A percentile compares a stretch with the other conserved stretches of the same genome.
Evolutionary conservation across 2,113 vertebrate genomes (phyloP).

Genomic region (Cinclus mexicanus): DNA sequence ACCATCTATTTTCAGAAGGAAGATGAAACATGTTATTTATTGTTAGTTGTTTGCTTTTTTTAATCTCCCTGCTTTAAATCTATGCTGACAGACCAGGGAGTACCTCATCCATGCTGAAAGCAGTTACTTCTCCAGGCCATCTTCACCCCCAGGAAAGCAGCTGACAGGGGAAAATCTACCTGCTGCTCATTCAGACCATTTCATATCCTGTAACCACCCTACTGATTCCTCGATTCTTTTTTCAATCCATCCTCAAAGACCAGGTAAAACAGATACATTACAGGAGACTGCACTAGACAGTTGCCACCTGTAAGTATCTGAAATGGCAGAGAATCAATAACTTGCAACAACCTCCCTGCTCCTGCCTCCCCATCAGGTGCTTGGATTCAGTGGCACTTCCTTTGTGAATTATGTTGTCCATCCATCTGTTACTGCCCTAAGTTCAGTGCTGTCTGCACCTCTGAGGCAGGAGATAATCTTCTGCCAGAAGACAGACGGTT

Average conservation of each 20-base stretch:
- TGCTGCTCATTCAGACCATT: not conserved
- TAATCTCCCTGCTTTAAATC: not conserved
- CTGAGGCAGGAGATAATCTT: slow-evolving; percentile 24
- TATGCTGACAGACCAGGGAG: not conserved
- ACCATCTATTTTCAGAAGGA: not conserved
- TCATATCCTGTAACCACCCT: not conserved
- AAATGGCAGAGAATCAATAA: slow-evolving; percentile 55
- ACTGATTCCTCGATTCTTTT: not conserved
- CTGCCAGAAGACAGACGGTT: slow-evolving; percentile 23
- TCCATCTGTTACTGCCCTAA: slow-evolving; percentile 34
- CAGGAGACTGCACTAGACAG: not conserved
- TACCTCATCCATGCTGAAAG: not conserved
- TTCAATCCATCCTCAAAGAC: not conserved
- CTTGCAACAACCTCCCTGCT: slow-evolving; percentile 1
- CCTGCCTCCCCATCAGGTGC: slow-evolving; percentile 51
- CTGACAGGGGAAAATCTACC: not conserved
- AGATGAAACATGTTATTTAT: slow-evolving; percentile 14
- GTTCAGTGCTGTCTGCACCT: not conserved
- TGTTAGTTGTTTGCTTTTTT: not conserved
- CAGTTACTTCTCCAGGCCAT: not conserved
- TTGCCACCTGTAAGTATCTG: slow-evolving; percentile 45
- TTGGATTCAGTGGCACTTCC: slow-evolving; percentile 19
- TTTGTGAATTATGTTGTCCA: slow-evolving; percentile 37
- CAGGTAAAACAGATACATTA: slow-evolving; percentile 18
- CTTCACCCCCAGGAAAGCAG: not conserved